These are phyloP conservation scores for Papilio gigon DNA, from an alignment of 2,888 invertebrate species.

Conservation along the genomic window DNA sequence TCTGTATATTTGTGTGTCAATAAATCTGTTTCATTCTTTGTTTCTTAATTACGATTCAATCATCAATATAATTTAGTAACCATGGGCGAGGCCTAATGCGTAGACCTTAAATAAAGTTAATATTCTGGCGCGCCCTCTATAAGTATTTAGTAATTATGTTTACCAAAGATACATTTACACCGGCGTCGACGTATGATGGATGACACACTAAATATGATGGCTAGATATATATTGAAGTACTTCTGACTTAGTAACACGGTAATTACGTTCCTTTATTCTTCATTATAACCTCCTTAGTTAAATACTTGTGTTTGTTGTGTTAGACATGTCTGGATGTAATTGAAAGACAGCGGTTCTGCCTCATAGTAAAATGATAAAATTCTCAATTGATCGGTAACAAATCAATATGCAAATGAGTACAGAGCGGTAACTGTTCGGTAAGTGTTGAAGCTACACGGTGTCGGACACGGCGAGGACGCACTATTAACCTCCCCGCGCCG, in stretches of 20 bases:
- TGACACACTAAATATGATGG: not conserved
- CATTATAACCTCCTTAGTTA: too few species aligned
- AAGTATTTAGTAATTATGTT: constrained; percentile 41
- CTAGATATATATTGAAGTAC: too few species aligned
- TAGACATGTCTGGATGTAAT: too few species aligned
- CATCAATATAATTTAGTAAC: constrained; percentile 1
- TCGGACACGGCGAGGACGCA: constrained; percentile 48
- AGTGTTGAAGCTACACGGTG: constrained; percentile 45
- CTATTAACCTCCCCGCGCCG: constrained; percentile 65
- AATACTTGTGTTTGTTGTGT: too few species aligned
- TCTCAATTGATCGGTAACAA: not conserved
- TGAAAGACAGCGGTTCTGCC: too few species aligned
- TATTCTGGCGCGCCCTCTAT: constrained; percentile 35
- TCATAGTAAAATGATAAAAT: not conserved
- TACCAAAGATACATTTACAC: constrained; percentile 36
- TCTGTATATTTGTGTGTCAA: too few species aligned
- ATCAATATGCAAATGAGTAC: constrained; percentile 36
- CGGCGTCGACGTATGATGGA: constrained; percentile 3
- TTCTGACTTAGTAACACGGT: too few species aligned
- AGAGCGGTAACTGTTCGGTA: constrained; percentile 42
- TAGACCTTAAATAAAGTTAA: constrained; percentile 30
- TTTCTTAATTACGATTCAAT: not conserved
- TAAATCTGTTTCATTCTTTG: too few species aligned
- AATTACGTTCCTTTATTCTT: too few species aligned
- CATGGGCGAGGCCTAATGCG: constrained; percentile 5